Evolutionary conservation across 2,113 vertebrate genomes (phyloP).

Genomic region (Zosterops borbonicus): DNA sequence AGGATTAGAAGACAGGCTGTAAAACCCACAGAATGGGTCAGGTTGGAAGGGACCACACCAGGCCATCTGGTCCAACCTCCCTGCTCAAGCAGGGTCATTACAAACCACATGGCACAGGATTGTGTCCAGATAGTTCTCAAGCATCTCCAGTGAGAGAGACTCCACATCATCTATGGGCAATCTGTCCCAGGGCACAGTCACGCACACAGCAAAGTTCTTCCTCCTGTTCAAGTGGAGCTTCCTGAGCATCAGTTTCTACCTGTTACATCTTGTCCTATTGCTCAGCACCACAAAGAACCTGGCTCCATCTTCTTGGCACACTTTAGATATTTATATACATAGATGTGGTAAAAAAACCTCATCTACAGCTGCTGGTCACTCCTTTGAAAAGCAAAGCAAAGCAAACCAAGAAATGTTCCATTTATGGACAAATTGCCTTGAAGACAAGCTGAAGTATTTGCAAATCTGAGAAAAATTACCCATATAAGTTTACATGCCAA

Average conservation of each 20-base stretch:
- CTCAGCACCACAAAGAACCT: not conserved
- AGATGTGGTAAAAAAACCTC: not conserved
- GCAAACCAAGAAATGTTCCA: not conserved
- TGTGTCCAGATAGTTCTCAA: not conserved
- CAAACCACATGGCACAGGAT: not conserved
- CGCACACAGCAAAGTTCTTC: not conserved
- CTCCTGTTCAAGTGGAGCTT: not conserved
- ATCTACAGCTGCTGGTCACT: accelerated
- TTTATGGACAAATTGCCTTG: not conserved
- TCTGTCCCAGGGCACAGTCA: not conserved
- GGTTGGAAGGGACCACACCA: not conserved
- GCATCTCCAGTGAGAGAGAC: not conserved
- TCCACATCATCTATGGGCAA: not conserved
- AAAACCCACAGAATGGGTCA: not conserved
- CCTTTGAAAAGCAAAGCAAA: not conserved
- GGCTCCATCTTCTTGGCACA: not conserved
- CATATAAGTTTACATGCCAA: not conserved
- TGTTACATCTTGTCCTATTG: not conserved
- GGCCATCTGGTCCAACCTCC: not conserved
- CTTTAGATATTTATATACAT: not conserved
- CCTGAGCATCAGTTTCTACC: not conserved
- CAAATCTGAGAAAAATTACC: not conserved
- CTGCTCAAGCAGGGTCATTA: not conserved
- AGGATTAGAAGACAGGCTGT: not conserved
- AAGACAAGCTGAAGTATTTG: not conserved